Evolutionary conservation across 2,113 vertebrate genomes (phyloP).

Genomic region (Seriola quinqueradiata): DNA sequence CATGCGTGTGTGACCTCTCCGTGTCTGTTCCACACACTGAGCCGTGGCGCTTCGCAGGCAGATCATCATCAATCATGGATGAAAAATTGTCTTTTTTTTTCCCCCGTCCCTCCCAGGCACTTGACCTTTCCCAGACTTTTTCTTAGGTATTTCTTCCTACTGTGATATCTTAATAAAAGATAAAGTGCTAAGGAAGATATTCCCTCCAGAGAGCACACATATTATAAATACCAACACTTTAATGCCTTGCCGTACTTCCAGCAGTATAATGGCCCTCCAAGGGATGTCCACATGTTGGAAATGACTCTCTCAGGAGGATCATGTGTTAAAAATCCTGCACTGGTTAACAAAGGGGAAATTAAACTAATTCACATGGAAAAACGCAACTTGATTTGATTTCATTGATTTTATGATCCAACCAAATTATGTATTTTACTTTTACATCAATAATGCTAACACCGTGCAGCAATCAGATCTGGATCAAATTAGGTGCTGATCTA

Average conservation of each 20-base stretch:
- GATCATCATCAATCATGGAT: slow-evolving; percentile 79
- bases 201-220: slow-evolving; percentile 35
- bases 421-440: neutral
- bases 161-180: slow-evolving; percentile 78
- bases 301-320: slow-evolving; percentile 48
- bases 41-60: slow-evolving; percentile 38
- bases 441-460: neutral
- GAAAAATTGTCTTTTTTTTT: slow-evolving; percentile 41
- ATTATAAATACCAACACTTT: slow-evolving; percentile 51
- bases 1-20: slow-evolving; percentile 51
- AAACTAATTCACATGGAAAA: neutral
- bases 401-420: too few species aligned
- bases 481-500: neutral
- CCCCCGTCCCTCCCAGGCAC: slow-evolving; percentile 53
- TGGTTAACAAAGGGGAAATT: neutral
- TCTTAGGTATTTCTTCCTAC: slow-evolving; percentile 62
- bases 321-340: slow-evolving; percentile 5
- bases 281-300: slow-evolving; percentile 23
- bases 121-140: slow-evolving; percentile 75
- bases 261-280: neutral
- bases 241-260: neutral
- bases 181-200: slow-evolving; percentile 48
- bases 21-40: slow-evolving; percentile 63
- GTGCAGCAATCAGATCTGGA: neutral
- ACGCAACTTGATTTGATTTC: neutral